Evolutionary conservation across 2,113 vertebrate species (phyloP).

Genomic region (Himantopus leucocephalus): DNA sequence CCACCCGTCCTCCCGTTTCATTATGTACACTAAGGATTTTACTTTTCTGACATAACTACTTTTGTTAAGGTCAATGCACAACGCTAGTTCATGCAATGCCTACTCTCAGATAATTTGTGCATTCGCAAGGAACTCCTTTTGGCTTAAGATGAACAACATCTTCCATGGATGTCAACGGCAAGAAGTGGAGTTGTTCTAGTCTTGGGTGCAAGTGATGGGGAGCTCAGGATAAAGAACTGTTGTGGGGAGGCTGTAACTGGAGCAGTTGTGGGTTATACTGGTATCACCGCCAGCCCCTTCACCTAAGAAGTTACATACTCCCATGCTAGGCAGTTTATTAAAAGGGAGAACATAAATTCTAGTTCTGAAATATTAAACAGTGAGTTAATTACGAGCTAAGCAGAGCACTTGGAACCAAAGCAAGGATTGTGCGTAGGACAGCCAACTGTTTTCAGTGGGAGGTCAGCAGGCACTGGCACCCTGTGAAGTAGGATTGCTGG

Average conservation of each 20-base stretch:
- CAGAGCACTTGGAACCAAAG: not conserved
- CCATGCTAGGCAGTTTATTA: not conserved
- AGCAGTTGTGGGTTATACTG: not conserved
- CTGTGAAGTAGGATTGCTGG: not conserved
- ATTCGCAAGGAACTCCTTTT: not conserved
- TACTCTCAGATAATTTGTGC: not conserved
- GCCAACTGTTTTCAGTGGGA: not conserved
- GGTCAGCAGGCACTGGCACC: not conserved
- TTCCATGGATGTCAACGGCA: not conserved
- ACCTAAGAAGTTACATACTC: not conserved
- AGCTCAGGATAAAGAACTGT: not conserved
- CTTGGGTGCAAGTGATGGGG: not conserved
- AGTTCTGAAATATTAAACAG: not conserved
- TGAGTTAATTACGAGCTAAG: not conserved
- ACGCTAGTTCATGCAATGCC: not conserved
- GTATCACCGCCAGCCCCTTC: not conserved
- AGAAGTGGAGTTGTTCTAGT: not conserved
- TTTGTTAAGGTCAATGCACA: not conserved
- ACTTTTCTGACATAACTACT: accelerated
- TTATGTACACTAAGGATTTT: not conserved
- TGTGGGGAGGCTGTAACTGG: not conserved
- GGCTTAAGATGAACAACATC: not conserved
- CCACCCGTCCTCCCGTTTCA: not conserved
- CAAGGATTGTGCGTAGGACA: not conserved
- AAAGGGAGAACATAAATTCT: not conserved